Evolutionary conservation across 2,888 invertebrate species (phyloP).

Genomic region (Leptarthrus brevirostris): DNA sequence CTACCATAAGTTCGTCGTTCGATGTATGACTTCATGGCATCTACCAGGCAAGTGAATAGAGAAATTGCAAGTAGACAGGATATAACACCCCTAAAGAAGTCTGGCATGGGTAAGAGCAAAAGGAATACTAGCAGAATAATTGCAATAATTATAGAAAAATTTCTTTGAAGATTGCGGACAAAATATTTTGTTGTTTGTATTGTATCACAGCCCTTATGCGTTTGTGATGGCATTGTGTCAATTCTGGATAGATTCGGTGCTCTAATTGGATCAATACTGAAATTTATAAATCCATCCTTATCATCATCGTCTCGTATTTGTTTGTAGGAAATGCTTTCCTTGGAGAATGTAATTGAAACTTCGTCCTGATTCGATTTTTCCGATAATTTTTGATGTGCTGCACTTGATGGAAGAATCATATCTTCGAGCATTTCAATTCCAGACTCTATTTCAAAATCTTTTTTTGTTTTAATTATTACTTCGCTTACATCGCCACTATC

Average conservation of each 20-base stretch:
- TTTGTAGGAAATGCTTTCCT: constrained; percentile 26
- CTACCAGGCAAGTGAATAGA: constrained; percentile 56
- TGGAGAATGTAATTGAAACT: not conserved
- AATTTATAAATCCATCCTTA: not conserved
- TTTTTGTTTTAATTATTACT: constrained; percentile 61
- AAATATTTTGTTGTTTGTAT: not conserved
- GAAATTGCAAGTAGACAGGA: constrained; percentile 60
- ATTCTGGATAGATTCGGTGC: not conserved
- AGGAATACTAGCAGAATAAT: constrained; percentile 44
- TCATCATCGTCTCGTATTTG: not conserved
- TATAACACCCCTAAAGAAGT: constrained; percentile 63
- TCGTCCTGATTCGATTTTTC: not conserved
- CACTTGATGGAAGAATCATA: constrained; percentile 58
- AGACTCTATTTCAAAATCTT: constrained; percentile 64
- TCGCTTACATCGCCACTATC: too few relatives aligned
- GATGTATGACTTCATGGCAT: not conserved
- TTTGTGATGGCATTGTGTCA: not conserved
- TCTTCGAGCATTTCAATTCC: constrained; percentile 66
- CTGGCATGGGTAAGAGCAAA: constrained; percentile 57
- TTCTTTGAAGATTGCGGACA: not conserved
- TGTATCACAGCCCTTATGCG: too few relatives aligned
- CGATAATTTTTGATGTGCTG: not conserved
- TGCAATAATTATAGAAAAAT: constrained; percentile 33
- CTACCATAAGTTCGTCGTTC: not conserved
- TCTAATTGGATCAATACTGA: not conserved